A percentile compares a stretch with the other conserved stretches of the same genome.
Conservation (phyloP, 2,797 vertebrate genomes). For the Miichthys miiuy region DNA sequence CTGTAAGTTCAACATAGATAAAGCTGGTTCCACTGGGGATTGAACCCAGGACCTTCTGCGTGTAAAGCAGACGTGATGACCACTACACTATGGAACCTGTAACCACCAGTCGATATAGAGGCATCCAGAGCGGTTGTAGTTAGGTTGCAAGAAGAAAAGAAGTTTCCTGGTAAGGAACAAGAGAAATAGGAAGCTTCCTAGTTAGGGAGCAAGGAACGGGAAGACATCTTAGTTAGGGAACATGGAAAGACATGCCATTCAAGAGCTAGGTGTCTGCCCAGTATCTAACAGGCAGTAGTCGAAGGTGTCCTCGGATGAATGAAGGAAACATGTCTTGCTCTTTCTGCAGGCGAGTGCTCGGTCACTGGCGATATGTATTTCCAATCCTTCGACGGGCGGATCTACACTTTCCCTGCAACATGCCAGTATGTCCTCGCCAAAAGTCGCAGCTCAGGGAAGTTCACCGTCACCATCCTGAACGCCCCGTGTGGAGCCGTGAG, state of each 20-base stretch:
- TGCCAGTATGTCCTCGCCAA: slow-evolving; percentile 96
- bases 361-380: slow-evolving; percentile 95
- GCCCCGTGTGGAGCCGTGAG: slow-evolving; percentile 93
- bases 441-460: slow-evolving; percentile 89
- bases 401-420: slow-evolving; percentile 91
- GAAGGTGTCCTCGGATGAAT: background rate
- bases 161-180: too few relatives aligned
- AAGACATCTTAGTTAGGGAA: background rate
- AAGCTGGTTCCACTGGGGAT: background rate
- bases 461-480: slow-evolving; percentile 93
- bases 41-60: slow-evolving; percentile 76
- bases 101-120: too few relatives aligned
- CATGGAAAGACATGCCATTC: background rate
- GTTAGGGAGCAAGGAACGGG: background rate
- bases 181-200: too few relatives aligned
- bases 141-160: too few relatives aligned
- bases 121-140: too few relatives aligned
- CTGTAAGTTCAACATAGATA: too few relatives aligned
- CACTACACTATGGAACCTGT: slow-evolving; percentile 74
- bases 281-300: background rate
- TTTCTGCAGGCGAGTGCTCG: slow-evolving; percentile 91
- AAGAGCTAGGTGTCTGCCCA: too few relatives aligned
- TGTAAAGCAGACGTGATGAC: slow-evolving; percentile 81
- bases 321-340: background rate
- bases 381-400: slow-evolving; percentile 93